Evolutionary conservation across 2,888 invertebrate species (phyloP), one percentile per base, ranked within the genome.

Genomic region (Kryphioiulus occultus): DNA sequence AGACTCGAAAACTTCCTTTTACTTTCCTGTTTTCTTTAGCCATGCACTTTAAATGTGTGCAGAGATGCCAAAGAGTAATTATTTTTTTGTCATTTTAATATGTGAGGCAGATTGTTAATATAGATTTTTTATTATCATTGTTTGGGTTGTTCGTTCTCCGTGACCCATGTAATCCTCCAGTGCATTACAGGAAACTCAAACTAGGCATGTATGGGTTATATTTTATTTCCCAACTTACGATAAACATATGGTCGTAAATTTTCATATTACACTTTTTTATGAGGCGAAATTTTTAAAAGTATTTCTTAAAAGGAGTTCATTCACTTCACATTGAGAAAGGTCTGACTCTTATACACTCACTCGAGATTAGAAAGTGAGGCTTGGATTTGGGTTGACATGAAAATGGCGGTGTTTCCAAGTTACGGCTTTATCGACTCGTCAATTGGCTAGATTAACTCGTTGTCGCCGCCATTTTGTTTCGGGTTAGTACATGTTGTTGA

Each of bases 171-270:
- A 59, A 59, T 59, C 59, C 59, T 59, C 59, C 19, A 59, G 59
- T 59, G 59, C 59, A 59, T 59, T 22, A 59, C 59, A 19, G 59
- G 22, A 59, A 59, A 59, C 59, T 59, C 17, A 59, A 59, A 59
- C 59, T 59, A 22, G 22, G 59, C 59, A 59, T 59, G 59, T 59
- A 59, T 59, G 59, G 59, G 59, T 59, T 59, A n/a, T 59, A 59
- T 59, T 59, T 59, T 59, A 59, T 59, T 59, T 53, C 53, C 59
- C 59, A 59, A 59, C 59, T 59, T 59, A 59, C 59, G 59, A 59
- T 59, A 59, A 59, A 59, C 59, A 59, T 59, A 59, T 59, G 59
- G 59, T 59, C 59, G 59, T 59, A 59, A 59, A 59, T 59, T 59
- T 59, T 59, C 59, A 59, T 59, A 59, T 59, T 59, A 59, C 19